Evolutionary conservation across 2,797 vertebrate genomes (phyloP), one percentile per base, ranked within the genome.

Genomic region (Anableps anableps): DNA sequence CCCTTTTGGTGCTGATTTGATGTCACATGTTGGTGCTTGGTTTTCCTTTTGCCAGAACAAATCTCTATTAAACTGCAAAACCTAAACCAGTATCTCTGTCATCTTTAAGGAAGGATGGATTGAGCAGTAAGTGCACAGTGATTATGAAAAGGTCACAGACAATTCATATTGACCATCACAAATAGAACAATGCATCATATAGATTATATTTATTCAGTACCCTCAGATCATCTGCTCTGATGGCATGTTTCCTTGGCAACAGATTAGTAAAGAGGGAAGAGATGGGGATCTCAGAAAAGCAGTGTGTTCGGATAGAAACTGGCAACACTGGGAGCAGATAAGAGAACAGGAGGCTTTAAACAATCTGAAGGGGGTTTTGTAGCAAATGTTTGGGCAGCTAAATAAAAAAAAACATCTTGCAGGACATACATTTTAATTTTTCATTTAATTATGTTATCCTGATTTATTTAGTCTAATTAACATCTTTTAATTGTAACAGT

Each of bases 181-280:
- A 21, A 71, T 50, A 75, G 70, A 78, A 51, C 9, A 60, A 48
- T 72, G 17, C 80, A 53, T 72, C 34, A 77, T 73, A 80, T 85
- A 86, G 85, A 84, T 91, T 92, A 91, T 82, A 86, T 81, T 60
- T 78, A 82, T 88, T 78, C 85, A 78, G 74, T 83, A 80, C 78
- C 84, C 45, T 88, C 41, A 79, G 83, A 85, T 92, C 75, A 90
- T 83, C 88, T 77, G 31, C 78, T 82, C 78, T 55, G 70, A 79
- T 78, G 64, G 48, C 70, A 76, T n/a, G 88, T 86, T 88, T 68
- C 85, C 76, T 53, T 86, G 78, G 81, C 78, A 87, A 88, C 83
- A 68, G 85, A 88, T 88, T 85, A 81, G 83, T 23, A 9, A 76
- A 66, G 41, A 55, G 79, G 88, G 73, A 66, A 82, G 55, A 64